Base-by-base conservation (phyloP, 2,888 invertebrate genomes). In the Ptilodon capucinus region DNA sequence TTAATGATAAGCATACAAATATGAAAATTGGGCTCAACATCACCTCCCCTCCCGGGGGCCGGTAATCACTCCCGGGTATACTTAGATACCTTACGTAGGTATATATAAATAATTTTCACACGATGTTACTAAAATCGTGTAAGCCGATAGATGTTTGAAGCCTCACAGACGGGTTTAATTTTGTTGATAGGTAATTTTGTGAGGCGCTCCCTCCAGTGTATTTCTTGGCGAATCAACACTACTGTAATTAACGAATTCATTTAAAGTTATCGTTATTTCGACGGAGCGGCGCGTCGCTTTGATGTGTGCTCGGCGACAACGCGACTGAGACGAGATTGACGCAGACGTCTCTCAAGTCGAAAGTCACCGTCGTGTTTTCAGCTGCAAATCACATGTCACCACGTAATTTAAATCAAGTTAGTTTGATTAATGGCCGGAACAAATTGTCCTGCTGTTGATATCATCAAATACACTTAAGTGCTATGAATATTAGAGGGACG, bases 201-300 rank as follows among this genome's bases (percentile, higher is more conserved):
- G 60, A 57, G 72, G 58, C 60, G 57, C 57, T 79, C 83, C 82
- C 84, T 55, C 57, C 75, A 71, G 82, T 74, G 73, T 74, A 67
- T 75, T 79, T 79, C 82, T 81, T 84, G 77, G 80, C 77, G 81
- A 81, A 85, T 86, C 86, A 86, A 86, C 86, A 86, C 85, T 86
- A 84, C 69, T 78, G 79, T 88, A 88, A 89, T 88, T 88, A 89
- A 81, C 71, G 78, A 77, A 84, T 84, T 88, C 83, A 80, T 89
- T 85, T 86, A 87, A 85, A 84, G 80, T 82, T 85, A 77, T 78
- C 73, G 74, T 64, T 44, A 64, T 80, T 81, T 79, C 57, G 76
- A 63, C 56, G 57, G 48, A 51, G 61, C 62, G 68, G 51, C 42
- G 50, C 46, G 54, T 49, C 71, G 60, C 85, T 86, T 86, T 86